phyloP scores from a whole-genome alignment of 2,797 vertebrate genomes.

The Australoheros facetus region DNA sequence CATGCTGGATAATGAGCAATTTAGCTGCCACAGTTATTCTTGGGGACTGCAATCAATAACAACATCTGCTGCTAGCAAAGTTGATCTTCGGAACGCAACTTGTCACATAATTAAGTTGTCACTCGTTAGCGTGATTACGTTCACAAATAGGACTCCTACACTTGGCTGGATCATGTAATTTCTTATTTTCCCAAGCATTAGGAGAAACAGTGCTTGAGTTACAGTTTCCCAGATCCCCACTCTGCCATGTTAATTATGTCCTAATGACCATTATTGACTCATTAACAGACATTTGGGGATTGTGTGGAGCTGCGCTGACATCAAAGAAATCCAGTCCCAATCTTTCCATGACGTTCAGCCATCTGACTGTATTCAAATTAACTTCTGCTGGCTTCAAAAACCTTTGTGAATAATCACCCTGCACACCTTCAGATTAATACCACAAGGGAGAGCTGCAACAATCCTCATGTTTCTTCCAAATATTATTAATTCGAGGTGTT shows the following conservation, averaged over 20 bases:
- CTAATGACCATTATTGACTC: conserved; percentile 97
- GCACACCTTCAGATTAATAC: conserved; percentile 89
- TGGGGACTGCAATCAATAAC: conserved; percentile 57
- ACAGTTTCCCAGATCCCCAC: conserved; percentile 82
- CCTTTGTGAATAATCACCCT: conserved; percentile 91
- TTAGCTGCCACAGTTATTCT: conserved; percentile 80
- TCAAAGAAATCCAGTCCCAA: conserved; percentile 91
- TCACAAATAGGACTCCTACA: conserved; percentile 82
- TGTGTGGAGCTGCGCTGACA: conserved; percentile 87
- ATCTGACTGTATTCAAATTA: conserved; percentile 42
- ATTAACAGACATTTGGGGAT: conserved; percentile 91
- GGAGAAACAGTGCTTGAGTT: conserved; percentile 80
- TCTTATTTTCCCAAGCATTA: conserved; percentile 87
- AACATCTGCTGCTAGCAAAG: conserved; percentile 68
- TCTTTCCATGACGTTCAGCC: conserved; percentile 84
- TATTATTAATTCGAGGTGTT: conserved; percentile 72
- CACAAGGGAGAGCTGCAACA: conserved; percentile 85
- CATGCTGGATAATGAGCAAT: conserved; percentile 49
- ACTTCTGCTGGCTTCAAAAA: conserved; percentile 88
- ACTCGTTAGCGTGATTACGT: conserved; percentile 78
- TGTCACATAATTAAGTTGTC: conserved; percentile 93
- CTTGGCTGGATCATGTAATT: conserved; percentile 78
- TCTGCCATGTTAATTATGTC: conserved; percentile 91
- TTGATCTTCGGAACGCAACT: conserved; percentile 80
- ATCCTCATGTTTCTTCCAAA: conserved; percentile 41